Percentiles rank a stretch among this genome's conserved stretches.
Conservation (phyloP, 2,888 invertebrate genomes). For the Pedicia rivosa region DNA sequence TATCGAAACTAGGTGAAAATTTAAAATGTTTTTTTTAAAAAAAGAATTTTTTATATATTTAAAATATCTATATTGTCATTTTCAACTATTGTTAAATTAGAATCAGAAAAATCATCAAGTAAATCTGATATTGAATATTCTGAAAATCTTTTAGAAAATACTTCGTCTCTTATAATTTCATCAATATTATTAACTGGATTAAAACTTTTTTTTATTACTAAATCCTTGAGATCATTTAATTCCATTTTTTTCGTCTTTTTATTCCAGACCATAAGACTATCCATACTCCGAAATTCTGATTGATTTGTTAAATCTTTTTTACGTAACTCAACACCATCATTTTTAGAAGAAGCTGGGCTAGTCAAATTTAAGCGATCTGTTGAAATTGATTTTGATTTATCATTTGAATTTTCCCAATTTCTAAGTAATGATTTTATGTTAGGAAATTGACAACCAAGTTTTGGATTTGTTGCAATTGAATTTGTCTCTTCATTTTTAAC, state of each 20-base stretch:
- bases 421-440: constrained; percentile 2
- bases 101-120: constrained; percentile 18
- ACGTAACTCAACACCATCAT: no score
- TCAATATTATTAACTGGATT: not conserved
- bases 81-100: not conserved
- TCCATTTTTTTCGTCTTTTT: not conserved
- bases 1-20: not conserved
- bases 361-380: no score
- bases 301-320: no score
- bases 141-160: constrained; percentile 24
- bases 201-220: not conserved
- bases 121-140: constrained; percentile 30
- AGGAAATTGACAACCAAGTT: constrained; percentile 1
- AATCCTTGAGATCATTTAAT: not conserved
- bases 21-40: not conserved
- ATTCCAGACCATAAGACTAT: constrained; percentile 1
- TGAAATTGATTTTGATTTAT: no score
- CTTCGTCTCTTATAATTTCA: constrained; percentile 5
- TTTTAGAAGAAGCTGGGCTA: no score
- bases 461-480: no score
- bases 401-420: constrained; percentile 3
- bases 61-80: constrained; percentile 1
- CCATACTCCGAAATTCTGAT: no score
- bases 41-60: no score
- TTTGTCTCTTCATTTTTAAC: no score